phyloP scores from a whole-genome alignment of 2,888 invertebrate genomes.

The Thymelicus acteon region DNA sequence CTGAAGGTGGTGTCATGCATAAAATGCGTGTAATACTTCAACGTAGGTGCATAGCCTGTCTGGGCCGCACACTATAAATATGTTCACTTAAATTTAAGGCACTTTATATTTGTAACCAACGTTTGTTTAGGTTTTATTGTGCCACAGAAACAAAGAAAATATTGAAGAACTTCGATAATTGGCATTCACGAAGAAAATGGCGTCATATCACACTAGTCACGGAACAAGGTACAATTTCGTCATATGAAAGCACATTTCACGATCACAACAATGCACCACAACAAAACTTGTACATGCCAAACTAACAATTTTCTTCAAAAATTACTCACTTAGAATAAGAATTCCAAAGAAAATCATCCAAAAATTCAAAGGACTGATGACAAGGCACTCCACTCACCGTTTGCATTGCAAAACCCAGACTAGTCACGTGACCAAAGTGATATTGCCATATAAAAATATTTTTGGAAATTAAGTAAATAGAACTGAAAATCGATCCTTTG shows the following conservation, averaged over 20 bases:
- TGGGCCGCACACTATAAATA: slow-evolving; percentile 20
- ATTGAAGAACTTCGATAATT: slow-evolving; percentile 79
- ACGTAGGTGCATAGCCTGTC: slow-evolving; percentile 28
- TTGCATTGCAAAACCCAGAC: slow-evolving; percentile 83
- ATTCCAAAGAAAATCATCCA: slow-evolving; percentile 85
- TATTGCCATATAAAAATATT: slow-evolving; percentile 45
- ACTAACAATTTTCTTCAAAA: slow-evolving; percentile 63
- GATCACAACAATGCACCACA: slow-evolving; percentile 66
- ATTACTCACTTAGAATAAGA: slow-evolving; percentile 84
- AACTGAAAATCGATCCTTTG: no score
- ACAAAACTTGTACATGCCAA: slow-evolving; percentile 61
- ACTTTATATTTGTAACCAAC: slow-evolving; percentile 26
- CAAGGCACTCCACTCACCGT: slow-evolving; percentile 86
- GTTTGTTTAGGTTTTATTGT: slow-evolving; percentile 29
- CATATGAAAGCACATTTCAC: slow-evolving; percentile 70
- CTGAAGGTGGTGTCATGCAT: slow-evolving; percentile 72
- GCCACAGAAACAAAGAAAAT: slow-evolving; percentile 59
- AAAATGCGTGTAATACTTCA: slow-evolving; percentile 67
- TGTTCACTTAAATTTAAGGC: slow-evolving; percentile 34
- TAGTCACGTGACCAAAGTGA: slow-evolving; percentile 57
- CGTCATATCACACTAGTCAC: slow-evolving; percentile 85
- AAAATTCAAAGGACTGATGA: slow-evolving; percentile 83
- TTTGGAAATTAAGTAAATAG: neutral
- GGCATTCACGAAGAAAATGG: slow-evolving; percentile 86
- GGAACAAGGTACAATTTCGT: slow-evolving; percentile 84